These are phyloP conservation scores for Oreohelix idahoensis DNA, from an alignment of 1,140 invertebrate genomes.

Conservation along the genomic window DNA sequence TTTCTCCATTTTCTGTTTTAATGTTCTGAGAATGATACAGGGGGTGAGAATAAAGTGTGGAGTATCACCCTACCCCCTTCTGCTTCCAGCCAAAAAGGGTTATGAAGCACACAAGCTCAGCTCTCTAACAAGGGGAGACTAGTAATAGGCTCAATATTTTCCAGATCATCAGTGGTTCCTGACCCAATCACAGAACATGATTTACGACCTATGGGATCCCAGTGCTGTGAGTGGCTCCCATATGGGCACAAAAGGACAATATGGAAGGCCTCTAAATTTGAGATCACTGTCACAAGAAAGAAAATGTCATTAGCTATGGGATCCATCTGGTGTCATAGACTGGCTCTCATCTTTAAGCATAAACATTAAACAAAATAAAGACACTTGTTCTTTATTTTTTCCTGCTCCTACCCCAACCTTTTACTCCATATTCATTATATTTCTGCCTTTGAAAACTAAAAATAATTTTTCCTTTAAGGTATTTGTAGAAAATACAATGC, in stretches of 20 bases:
- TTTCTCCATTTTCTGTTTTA: not conserved
- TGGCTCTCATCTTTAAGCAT: not conserved
- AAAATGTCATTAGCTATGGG: slow-evolving; percentile 11
- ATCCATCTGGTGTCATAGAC: slow-evolving; percentile 29
- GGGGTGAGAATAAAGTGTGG: not conserved
- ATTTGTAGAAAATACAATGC: too few relatives aligned
- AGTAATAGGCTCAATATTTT: slow-evolving; percentile 36
- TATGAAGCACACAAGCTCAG: slow-evolving; percentile 16
- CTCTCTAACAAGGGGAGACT: not conserved
- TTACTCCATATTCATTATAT: too few relatives aligned
- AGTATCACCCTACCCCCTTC: not conserved
- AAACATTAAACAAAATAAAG: not conserved
- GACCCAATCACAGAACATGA: slow-evolving; percentile 7
- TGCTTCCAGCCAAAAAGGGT: not conserved
- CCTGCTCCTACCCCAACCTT: too few relatives aligned
- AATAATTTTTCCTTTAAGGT: too few relatives aligned
- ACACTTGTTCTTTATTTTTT: not conserved
- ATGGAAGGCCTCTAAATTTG: slow-evolving; percentile 20
- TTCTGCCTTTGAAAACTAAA: too few relatives aligned
- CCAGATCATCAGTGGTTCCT: slow-evolving; percentile 24
- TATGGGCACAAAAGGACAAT: slow-evolving; percentile 19
- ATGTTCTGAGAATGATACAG: not conserved
- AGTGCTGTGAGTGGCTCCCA: not conserved
- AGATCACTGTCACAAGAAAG: not conserved
- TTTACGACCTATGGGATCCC: slow-evolving; percentile 28